These are phyloP conservation scores for Cydia splendana DNA, from an alignment of 1,140 invertebrate species.

Conservation along the genomic window DNA sequence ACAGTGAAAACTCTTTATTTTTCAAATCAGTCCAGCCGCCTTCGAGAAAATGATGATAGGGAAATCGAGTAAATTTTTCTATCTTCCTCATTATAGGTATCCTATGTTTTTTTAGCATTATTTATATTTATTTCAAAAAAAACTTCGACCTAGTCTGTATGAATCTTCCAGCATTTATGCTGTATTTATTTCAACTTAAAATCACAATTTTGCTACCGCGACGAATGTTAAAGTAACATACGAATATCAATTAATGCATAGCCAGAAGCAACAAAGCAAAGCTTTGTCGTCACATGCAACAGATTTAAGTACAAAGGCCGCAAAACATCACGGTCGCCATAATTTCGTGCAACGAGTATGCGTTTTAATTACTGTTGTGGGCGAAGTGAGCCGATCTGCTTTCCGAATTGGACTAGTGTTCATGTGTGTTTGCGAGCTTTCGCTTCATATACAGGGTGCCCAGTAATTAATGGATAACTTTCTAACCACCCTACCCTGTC, in stretches of 20 bases:
- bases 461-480: no score
- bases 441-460: neutral
- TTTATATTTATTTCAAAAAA: no score
- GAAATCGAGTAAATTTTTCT: no score
- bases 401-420: conserved; percentile 1
- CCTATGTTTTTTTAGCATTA: no score
- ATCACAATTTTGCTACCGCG: neutral
- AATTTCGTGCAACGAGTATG: neutral
- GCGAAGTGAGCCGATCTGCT: conserved; percentile 15
- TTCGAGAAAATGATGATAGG: no score
- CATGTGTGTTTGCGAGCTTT: neutral
- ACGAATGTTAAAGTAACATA: neutral
- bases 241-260: neutral
- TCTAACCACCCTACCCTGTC: no score
- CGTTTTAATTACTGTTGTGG: conserved; percentile 11
- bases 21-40: no score
- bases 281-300: conserved; percentile 3
- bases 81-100: no score
- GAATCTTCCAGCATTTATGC: no score
- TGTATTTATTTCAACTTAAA: no score
- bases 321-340: neutral
- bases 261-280: neutral
- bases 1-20: no score
- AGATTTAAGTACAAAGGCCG: conserved; percentile 13
- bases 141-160: no score